Evolutionary conservation across 2,113 vertebrate genomes (phyloP).

Genomic region (Chinchilla lanigera): DNA sequence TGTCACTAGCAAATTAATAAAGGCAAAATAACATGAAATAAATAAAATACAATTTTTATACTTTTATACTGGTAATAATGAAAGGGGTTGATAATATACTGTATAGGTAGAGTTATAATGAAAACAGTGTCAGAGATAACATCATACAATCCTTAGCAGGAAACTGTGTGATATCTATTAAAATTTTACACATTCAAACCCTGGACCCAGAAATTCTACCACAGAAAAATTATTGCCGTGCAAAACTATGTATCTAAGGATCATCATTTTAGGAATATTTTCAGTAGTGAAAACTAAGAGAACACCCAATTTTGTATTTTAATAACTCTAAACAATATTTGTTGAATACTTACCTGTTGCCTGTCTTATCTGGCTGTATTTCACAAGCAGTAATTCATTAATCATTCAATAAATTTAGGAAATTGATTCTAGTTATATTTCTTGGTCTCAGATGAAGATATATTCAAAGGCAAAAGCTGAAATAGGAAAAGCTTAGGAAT

Average conservation of each 20-base stretch:
- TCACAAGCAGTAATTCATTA: neutral
- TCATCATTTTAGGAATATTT: neutral
- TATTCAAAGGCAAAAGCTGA: neutral
- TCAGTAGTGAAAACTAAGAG: neutral
- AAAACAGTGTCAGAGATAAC: neutral
- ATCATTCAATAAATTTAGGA: conserved; percentile 33
- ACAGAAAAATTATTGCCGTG: neutral
- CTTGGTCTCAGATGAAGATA: neutral
- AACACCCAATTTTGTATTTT: neutral
- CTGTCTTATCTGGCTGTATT: neutral
- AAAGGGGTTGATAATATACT: neutral
- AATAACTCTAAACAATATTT: neutral
- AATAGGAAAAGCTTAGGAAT: neutral
- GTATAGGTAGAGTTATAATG: neutral
- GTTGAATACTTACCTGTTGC: neutral
- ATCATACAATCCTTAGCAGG: neutral
- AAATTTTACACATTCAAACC: neutral
- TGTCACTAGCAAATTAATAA: neutral
- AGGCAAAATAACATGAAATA: neutral
- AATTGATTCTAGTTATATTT: conserved; percentile 22
- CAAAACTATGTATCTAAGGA: neutral
- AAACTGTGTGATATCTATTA: neutral
- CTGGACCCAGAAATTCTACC: neutral
- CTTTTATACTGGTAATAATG: neutral
- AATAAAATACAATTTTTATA: neutral